Percentiles rank a stretch among this genome's conserved stretches.
Conservation (phyloP, 2,888 invertebrate species). For the Phyto melanocephala region DNA sequence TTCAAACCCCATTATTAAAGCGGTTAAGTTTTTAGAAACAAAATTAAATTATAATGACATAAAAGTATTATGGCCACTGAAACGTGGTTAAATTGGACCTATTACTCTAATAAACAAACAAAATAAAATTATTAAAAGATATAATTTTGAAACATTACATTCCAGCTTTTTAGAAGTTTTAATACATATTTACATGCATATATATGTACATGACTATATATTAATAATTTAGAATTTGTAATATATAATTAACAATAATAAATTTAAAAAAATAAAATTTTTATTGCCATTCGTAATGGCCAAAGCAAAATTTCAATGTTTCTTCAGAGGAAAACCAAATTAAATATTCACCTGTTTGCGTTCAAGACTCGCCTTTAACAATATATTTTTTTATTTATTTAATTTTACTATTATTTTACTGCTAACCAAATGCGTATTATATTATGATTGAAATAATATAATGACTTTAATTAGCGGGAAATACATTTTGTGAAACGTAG, state of each 20-base stretch:
- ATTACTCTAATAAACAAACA: not conserved
- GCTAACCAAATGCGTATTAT: slow-evolving; percentile 35
- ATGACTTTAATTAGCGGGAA: slow-evolving; percentile 49
- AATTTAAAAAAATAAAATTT: slow-evolving; percentile 35
- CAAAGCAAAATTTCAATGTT: not conserved
- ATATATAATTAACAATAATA: slow-evolving; percentile 49
- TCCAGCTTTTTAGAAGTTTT: not conserved
- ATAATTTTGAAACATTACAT: not conserved
- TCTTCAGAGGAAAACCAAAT: not conserved
- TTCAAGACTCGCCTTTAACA: slow-evolving; percentile 40
- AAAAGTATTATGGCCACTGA: not conserved
- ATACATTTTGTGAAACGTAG: slow-evolving; percentile 1
- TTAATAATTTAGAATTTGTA: not conserved
- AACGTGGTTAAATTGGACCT: slow-evolving; percentile 22
- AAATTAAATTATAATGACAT: not conserved
- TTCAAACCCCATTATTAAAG: not conserved
- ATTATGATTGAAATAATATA: not conserved
- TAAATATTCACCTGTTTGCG: slow-evolving; percentile 59
- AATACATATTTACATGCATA: not conserved
- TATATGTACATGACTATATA: not conserved
- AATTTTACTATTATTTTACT: not conserved
- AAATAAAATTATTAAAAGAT: no score
- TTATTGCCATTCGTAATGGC: not conserved
- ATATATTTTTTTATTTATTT: not conserved
- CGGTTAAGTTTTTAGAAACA: no score